Conservation (phyloP, 2,113 vertebrate genomes). For the Mugil cephalus region DNA sequence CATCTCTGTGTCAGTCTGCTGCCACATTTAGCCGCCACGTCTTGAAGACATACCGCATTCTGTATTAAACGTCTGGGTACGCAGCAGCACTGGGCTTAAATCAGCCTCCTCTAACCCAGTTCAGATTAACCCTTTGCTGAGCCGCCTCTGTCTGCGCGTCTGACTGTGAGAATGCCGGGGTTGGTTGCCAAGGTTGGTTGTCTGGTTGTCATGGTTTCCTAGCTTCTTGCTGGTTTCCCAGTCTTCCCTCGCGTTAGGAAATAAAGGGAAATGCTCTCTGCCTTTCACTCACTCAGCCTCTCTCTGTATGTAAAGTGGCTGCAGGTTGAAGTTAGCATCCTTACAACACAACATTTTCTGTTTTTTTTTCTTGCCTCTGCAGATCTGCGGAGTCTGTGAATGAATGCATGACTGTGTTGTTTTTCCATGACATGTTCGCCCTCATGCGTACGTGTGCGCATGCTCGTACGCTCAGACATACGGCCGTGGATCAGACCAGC, state of each 20-base stretch:
- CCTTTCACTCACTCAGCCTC: neutral
- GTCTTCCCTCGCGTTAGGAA: slow-evolving; percentile 72
- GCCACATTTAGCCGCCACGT: no score
- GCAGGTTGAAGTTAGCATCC: slow-evolving; percentile 51
- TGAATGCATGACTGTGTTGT: slow-evolving; percentile 6
- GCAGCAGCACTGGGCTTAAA: slow-evolving; percentile 49
- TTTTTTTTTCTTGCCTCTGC: neutral
- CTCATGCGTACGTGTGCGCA: neutral
- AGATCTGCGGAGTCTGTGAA: neutral
- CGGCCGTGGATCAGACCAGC: slow-evolving; percentile 78
- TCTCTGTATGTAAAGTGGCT: slow-evolving; percentile 36
- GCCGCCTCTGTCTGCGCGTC: slow-evolving; percentile 72
- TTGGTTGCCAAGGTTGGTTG: slow-evolving; percentile 79
- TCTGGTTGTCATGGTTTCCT: slow-evolving; percentile 85
- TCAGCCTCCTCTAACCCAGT: slow-evolving; percentile 52
- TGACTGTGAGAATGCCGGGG: slow-evolving; percentile 69
- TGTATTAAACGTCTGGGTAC: slow-evolving; percentile 43
- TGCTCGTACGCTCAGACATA: slow-evolving; percentile 65
- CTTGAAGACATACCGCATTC: slow-evolving; percentile 29
- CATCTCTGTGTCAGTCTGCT: no score
- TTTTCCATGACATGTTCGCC: slow-evolving; percentile 33
- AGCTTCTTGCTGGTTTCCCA: slow-evolving; percentile 76
- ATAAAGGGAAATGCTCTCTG: slow-evolving; percentile 45
- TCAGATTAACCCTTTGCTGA: slow-evolving; percentile 77
- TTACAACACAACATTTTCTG: neutral